Conservation (phyloP, 2,797 vertebrate species). For the Tragopan temminckii region DNA sequence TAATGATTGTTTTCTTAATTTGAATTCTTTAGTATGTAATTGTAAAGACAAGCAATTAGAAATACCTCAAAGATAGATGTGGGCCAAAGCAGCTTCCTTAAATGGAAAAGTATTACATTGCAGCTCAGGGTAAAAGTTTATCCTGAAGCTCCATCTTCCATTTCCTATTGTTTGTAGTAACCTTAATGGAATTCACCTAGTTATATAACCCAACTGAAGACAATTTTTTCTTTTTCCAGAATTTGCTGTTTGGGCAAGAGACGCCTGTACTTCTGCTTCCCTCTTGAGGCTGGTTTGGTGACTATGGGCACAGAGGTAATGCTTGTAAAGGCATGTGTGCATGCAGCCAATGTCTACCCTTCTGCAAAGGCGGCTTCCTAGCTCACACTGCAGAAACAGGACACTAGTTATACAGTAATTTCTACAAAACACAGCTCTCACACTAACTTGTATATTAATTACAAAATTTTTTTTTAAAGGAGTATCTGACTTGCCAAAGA, state of each 20-base stretch:
- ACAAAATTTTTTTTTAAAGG: neutral
- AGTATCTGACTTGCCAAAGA: slow-evolving; percentile 7
- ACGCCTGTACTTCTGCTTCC: neutral
- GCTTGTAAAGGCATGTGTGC: neutral
- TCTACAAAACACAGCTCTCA: neutral
- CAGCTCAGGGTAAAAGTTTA: neutral
- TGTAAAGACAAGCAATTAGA: neutral
- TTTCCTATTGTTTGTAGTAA: neutral
- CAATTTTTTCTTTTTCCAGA: neutral
- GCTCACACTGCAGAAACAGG: neutral
- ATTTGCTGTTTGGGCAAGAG: neutral
- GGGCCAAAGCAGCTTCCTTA: neutral
- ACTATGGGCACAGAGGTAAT: neutral
- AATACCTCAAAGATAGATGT: neutral
- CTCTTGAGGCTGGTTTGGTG: neutral
- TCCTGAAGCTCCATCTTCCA: neutral
- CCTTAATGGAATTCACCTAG: neutral
- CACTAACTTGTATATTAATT: neutral
- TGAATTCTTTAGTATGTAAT: neutral
- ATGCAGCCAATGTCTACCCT: rapidly evolving
- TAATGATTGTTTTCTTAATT: neutral
- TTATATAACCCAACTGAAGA: neutral
- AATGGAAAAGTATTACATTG: neutral
- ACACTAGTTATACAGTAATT: neutral
- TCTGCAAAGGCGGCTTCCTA: neutral